Evolutionary conservation across 2,888 invertebrate species (phyloP), one percentile per base, ranked within the genome.

Genomic region (Hemaris fuciformis): DNA sequence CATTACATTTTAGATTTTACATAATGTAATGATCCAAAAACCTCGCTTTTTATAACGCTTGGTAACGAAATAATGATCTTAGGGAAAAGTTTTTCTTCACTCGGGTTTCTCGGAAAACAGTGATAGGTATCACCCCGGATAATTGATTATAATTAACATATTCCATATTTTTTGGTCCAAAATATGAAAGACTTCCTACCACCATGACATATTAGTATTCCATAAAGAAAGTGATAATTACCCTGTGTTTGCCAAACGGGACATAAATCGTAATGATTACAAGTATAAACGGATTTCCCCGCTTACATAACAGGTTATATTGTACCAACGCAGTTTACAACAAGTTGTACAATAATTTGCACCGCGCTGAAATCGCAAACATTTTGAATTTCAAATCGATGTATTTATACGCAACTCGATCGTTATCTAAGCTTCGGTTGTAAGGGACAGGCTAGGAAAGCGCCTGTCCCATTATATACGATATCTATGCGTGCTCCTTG

Each of bases 381-480:
- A 81, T 80, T 86, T 84, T 80, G 83, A 84, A 87, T 82, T 86
- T 85, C 79, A 83, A 88, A 87, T 86, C 74, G 74, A 67, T 72
- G 75, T 83, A 81, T 84, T 84, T 84, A 84, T 83, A 76, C 78
- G 71, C 69, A 69, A 59, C 74, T 68, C 64, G 85, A 87, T 87
- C 75, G 76, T 77, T 85, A 87, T 85, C 84, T 76, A 65, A 66
- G 68, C 66, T 66, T 71, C 64, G 69, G 64, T 43, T 67, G 67
- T 69, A 56, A 64, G 74, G 74, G 69, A 76, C 38, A n/a, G 13
- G 78, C 75, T 74, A 76, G 75, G 57, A 61, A 61, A 68, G 57
- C 18, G 20, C 13, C 15, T 42, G 56, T 61, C 61, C 57, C 57
- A 61, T 15, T 46, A 18, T 18, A 34, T 43, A 61, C 45, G 15